Percentiles rank a stretch among this genome's conserved stretches.
Conservation (phyloP, 2,113 vertebrate genomes). For the Hippoglossus stenolepis region DNA sequence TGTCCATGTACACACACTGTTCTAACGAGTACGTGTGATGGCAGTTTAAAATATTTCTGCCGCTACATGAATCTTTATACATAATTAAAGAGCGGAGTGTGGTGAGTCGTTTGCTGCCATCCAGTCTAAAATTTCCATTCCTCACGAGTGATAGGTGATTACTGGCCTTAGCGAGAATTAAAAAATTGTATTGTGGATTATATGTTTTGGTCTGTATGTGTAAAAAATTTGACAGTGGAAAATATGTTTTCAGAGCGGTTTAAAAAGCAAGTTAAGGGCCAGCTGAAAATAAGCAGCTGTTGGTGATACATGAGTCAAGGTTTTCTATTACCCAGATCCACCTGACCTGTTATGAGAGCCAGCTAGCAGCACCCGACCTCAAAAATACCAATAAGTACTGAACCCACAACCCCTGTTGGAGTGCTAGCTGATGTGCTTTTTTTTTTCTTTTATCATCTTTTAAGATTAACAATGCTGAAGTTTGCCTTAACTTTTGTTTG, state of each 20-base stretch:
- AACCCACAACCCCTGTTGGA: not conserved
- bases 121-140: conserved; percentile 48
- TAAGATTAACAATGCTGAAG: not conserved
- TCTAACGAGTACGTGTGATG: conserved; percentile 22
- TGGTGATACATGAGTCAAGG: not conserved
- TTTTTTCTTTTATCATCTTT: conserved; percentile 13
- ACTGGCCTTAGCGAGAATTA: conserved; percentile 51
- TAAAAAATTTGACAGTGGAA: not conserved
- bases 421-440: not conserved
- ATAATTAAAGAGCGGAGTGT: conserved; percentile 79
- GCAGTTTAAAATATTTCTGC: conserved; percentile 49
- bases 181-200: conserved; percentile 14
- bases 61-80: conserved; percentile 71
- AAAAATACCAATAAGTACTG: not conserved
- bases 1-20: not conserved
- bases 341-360: not conserved
- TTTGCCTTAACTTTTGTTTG: conserved; percentile 28
- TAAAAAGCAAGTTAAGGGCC: not conserved
- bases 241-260: not conserved
- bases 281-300: conserved; percentile 24
- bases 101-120: conserved; percentile 62
- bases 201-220: not conserved
- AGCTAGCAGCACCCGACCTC: not conserved
- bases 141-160: conserved; percentile 42
- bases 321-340: not conserved